phyloP scores from a whole-genome alignment of 2,797 vertebrate species.

The Carcharodon carcharias region DNA sequence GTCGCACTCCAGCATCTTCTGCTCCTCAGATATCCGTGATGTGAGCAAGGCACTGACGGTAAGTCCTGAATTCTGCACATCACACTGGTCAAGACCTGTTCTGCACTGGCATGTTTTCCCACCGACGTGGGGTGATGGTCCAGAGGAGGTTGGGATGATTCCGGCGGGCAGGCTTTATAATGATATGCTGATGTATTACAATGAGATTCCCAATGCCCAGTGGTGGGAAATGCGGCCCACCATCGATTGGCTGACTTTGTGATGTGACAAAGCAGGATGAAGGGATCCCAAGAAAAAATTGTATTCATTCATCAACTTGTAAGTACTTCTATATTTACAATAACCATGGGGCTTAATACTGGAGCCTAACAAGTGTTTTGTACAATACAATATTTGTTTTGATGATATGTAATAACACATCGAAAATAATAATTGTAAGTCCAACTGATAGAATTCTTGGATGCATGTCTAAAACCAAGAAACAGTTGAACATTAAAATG shows the following conservation, averaged over 20 bases:
- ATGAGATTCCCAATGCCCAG: too few relatives aligned
- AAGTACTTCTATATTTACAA: not conserved
- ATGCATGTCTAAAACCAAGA: not conserved
- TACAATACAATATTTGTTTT: not conserved
- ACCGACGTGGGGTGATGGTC: too few relatives aligned
- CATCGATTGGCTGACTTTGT: not conserved
- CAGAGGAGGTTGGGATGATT: too few relatives aligned
- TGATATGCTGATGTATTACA: too few relatives aligned
- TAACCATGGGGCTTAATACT: not conserved
- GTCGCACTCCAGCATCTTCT: too few relatives aligned
- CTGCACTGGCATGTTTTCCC: too few relatives aligned
- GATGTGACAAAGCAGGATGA: conserved; percentile 39
- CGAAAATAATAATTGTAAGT: not conserved
- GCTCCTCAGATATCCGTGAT: too few relatives aligned
- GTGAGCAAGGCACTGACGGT: too few relatives aligned
- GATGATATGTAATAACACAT: not conserved
- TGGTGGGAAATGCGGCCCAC: too few relatives aligned
- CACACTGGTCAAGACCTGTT: too few relatives aligned
- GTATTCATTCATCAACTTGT: conserved; percentile 44
- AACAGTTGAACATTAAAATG: not conserved
- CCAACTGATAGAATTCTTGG: not conserved
- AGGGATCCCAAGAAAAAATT: conserved; percentile 33
- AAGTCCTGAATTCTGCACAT: too few relatives aligned
- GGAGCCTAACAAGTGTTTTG: not conserved
- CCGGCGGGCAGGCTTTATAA: too few relatives aligned